Evolutionary conservation across 2,113 vertebrate genomes (phyloP), one percentile per base, ranked within the genome.

Genomic region (Hippocampus mohnikei): DNA sequence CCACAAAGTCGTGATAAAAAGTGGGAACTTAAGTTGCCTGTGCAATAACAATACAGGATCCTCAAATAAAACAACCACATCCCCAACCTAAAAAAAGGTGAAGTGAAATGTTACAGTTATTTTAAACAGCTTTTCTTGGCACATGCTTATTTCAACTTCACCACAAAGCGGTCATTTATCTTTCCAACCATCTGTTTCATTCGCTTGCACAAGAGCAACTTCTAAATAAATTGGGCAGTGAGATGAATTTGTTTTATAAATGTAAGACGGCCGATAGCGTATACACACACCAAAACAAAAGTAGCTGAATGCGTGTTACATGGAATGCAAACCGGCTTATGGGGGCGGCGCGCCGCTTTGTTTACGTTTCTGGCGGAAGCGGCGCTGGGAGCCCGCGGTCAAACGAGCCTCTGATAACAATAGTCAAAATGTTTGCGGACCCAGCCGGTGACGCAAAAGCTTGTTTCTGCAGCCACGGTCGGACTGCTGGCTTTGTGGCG

Each of bases 401-500:
- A 82, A 88, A 70, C 37, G 3, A 42, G 44, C 66, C 23, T 20
- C 74, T 79, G 58, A 73, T 69, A 75, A 87, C 80, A 87, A 80
- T 83, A 72, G 78, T 76, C 74, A 70, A 76, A 69, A 74, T 72
- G 82, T 82, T 84, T 84, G 81, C 48, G 74, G 56, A 41, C 33
- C 3, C 55, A 69, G 76, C 42, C 50, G 41, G 46, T 67, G 83
- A 83, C 8, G 44, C 73, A 21, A 72, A 72, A 64, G 20, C 68
- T 67, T 70, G 69, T 70, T 77, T 73, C 68, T 44, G 66, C 29
- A 61, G 75, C 69, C 41, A 70, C 66, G 80, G 85, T 72, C 80
- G 84, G 80, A 79, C 80, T 84, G 70, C 84, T 84, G 84, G 76
- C 70, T 81, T 74, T 75, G 81, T 25, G 83, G 82, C 60, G 66